Base-by-base conservation (phyloP, 2,888 invertebrate genomes). In the Aquatica leii region DNA sequence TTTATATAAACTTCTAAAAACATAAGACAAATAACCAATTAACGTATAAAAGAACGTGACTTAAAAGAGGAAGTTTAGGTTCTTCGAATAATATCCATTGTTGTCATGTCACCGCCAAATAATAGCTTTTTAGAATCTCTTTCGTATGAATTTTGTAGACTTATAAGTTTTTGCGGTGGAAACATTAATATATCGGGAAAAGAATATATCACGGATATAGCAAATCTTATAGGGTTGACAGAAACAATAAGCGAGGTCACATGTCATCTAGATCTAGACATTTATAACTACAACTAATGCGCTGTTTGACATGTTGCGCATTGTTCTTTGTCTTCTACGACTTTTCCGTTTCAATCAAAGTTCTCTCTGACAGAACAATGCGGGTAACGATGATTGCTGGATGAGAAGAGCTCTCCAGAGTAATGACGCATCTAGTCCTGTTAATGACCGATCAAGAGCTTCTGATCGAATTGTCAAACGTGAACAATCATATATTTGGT, bases 361-460 rank as follows among this genome's bases (percentile, higher is more conserved):
- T 67, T 69, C 62, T 53, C 41, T 61, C 24, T 56, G 64, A 71
- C 62, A 65, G 75, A 80, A 80, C 80, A 80, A 80, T 80, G 74
- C 73, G 78, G 78, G 79, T 80, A 80, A 80, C 79, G 80, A 80
- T 80, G 80, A 80, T 80, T 80, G 80, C 79, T 77, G 79, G 77
- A 73, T 74, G 69, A 70, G 63, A 76, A 79, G 80, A 69, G 73
- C 77, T 70, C 78, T 76, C 68, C 67, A 74, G 75, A 76, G 75
- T 78, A 76, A 77, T 79, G 79, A 79, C 78, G 77, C 78, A 77
- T 79, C 79, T 79, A 79, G 74, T 73, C 68, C 77, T 77, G 77
- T 77, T 80, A 79, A 80, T 80, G 80, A 79, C 75, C 77, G 74
- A 72, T 73, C 65, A 17, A 37, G n/a, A 24, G 71, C 65, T 67